Evolutionary conservation across 2,113 vertebrate species (phyloP).

Genomic region (Taxidea taxus): DNA sequence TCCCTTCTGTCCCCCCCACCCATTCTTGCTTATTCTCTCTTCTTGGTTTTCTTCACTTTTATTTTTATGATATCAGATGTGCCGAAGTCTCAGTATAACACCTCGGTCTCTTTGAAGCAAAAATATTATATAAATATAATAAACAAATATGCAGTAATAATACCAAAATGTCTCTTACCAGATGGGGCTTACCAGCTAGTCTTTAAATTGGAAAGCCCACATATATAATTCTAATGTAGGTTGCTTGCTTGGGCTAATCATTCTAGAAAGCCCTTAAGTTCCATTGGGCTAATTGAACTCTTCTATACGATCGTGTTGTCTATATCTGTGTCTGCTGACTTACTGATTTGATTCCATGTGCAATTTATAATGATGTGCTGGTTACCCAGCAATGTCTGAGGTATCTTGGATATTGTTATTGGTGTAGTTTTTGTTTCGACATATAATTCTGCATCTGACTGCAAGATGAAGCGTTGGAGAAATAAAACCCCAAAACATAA

Average conservation of each 20-base stretch:
- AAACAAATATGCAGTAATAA: conserved; percentile 39
- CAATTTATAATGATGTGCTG: background rate
- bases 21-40: background rate
- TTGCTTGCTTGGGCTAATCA: conserved; percentile 36
- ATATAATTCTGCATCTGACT: background rate
- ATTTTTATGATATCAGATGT: conserved; percentile 31
- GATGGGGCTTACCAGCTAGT: background rate
- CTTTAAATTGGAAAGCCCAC: conserved; percentile 29
- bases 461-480: background rate
- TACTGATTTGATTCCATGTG: background rate
- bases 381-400: background rate
- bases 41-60: background rate
- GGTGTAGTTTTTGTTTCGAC: background rate
- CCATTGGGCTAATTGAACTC: conserved; percentile 21
- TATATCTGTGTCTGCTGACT: background rate
- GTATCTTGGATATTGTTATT: background rate
- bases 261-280: conserved; percentile 19
- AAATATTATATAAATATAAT: conserved; percentile 27
- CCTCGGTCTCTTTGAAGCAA: conserved; percentile 6
- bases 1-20: background rate
- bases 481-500: background rate
- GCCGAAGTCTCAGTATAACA: background rate
- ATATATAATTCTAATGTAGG: background rate
- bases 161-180: conserved; percentile 15
- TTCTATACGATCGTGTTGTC: background rate